These are phyloP conservation scores for Agonum fuliginosum DNA, from an alignment of 2,888 invertebrate species.

Conservation along the genomic window DNA sequence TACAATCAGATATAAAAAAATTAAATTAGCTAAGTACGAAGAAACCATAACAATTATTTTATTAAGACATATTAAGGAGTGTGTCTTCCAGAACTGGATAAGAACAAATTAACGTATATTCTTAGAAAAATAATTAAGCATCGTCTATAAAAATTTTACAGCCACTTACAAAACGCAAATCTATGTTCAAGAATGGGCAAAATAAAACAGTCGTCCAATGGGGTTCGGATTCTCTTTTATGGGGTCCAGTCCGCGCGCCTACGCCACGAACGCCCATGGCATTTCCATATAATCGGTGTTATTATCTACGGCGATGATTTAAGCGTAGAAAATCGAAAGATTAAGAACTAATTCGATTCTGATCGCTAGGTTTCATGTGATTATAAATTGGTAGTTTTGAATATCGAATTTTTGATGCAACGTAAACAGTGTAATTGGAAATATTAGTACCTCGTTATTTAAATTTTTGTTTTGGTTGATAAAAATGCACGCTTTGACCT, in stretches of 20 bases:
- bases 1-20: background rate
- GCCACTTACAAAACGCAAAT: constrained; percentile 38
- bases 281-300: constrained; percentile 25
- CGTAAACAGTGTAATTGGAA: constrained; percentile 1
- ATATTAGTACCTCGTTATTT: constrained; percentile 8
- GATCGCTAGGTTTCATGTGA: constrained; percentile 12
- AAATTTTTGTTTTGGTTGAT: constrained; percentile 26
- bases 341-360: constrained; percentile 37
- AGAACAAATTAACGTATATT: background rate
- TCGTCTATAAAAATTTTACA: constrained; percentile 39
- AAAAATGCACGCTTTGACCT: constrained; percentile 7
- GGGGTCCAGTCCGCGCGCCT: background rate
- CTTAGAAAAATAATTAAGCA: constrained; percentile 48
- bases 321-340: constrained; percentile 32
- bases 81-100: constrained; percentile 14
- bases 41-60: background rate
- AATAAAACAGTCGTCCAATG: background rate
- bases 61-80: background rate
- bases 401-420: background rate
- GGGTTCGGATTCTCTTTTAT: too few species aligned
- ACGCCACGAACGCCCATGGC: constrained; percentile 33
- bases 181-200: constrained; percentile 11
- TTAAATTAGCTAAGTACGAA: background rate
- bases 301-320: constrained; percentile 26
- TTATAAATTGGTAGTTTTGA: background rate